phyloP scores from a whole-genome alignment of 2,888 invertebrate species.

The Idaea straminata region DNA sequence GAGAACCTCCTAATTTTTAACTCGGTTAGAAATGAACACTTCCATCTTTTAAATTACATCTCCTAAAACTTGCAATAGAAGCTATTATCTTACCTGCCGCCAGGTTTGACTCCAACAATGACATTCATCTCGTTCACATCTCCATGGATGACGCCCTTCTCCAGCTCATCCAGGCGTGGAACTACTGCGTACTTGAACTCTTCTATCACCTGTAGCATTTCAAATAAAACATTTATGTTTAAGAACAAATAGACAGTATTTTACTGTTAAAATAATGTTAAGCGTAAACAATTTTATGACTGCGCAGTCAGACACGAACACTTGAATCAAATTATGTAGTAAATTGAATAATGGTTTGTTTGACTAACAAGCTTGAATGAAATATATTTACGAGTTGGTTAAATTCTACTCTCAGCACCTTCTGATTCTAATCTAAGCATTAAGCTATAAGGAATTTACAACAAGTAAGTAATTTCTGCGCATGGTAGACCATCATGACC shows the following conservation, averaged over 20 bases:
- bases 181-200: constrained; percentile 86
- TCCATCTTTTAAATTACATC: neutral
- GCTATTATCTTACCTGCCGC: constrained; percentile 46
- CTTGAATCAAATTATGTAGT: too few species aligned
- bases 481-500: too few species aligned
- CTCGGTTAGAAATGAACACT: neutral
- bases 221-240: neutral
- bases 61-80: neutral
- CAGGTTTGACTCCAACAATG: constrained; percentile 75
- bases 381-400: too few species aligned
- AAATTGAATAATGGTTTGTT: too few species aligned
- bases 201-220: constrained; percentile 61
- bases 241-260: neutral
- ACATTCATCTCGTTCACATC: constrained; percentile 96
- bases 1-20: too few species aligned
- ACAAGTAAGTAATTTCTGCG: too few species aligned
- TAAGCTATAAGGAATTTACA: too few species aligned
- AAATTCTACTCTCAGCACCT: too few species aligned
- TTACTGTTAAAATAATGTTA: neutral
- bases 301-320: too few species aligned
- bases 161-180: constrained; percentile 77
- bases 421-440: too few species aligned
- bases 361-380: too few species aligned
- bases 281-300: too few species aligned
- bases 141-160: constrained; percentile 89